These are phyloP conservation scores for Habropoda laboriosa DNA, from an alignment of 1,140 invertebrate species.

Conservation along the genomic window DNA sequence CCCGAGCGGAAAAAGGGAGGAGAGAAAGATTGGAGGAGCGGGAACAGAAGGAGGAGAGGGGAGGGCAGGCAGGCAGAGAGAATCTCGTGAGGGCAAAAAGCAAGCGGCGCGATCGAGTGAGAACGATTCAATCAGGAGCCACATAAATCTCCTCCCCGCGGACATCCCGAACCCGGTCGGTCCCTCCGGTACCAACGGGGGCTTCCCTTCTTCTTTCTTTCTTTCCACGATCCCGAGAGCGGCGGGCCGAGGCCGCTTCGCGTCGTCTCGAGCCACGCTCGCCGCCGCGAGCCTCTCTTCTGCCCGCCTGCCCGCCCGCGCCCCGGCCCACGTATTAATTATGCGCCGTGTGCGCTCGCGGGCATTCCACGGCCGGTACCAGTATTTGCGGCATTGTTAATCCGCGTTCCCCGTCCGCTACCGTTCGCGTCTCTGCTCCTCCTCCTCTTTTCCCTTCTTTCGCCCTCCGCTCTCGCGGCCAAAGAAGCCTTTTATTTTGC, in stretches of 20 bases:
- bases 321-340: constrained; percentile 78
- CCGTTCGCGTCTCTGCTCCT: constrained; percentile 71
- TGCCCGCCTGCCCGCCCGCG: neutral
- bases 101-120: constrained; percentile 81
- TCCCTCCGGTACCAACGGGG: constrained; percentile 60
- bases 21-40: neutral
- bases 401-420: constrained; percentile 78
- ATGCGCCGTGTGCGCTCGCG: constrained; percentile 79
- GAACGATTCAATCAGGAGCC: constrained; percentile 83
- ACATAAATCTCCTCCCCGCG: constrained; percentile 81
- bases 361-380: constrained; percentile 79
- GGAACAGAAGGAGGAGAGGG: neutral
- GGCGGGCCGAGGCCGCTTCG: neutral
- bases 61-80: constrained; percentile 41
- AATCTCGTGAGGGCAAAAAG: constrained; percentile 73
- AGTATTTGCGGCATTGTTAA: constrained; percentile 82
- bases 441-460: neutral
- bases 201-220: constrained; percentile 58
- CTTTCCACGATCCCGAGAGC: constrained; percentile 61
- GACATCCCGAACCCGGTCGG: constrained; percentile 77
- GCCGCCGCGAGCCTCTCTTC: constrained; percentile 59
- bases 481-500: constrained; percentile 57
- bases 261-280: constrained; percentile 38
- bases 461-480: neutral
- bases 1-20: constrained; percentile 44